Conservation (phyloP, 2,797 vertebrate species). For the Phoxinus dragarum region DNA sequence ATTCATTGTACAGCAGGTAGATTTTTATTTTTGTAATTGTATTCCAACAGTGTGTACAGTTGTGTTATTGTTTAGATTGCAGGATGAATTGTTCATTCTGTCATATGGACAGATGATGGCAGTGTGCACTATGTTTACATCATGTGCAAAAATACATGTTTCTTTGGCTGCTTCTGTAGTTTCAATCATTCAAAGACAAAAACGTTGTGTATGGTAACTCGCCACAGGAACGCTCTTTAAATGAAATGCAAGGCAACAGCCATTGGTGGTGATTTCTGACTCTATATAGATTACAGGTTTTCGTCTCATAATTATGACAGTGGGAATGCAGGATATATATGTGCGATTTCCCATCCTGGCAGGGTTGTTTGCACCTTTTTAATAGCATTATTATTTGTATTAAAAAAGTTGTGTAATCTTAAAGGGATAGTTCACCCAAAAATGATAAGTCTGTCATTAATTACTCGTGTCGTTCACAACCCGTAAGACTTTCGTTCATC, state of each 20-base stretch:
- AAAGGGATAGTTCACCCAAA: too few species aligned
- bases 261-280: background rate
- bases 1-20: slow-evolving; percentile 4
- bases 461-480: too few species aligned
- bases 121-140: slow-evolving; percentile 12
- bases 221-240: background rate
- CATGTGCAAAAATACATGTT: slow-evolving; percentile 8
- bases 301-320: background rate
- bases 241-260: background rate
- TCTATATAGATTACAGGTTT: background rate
- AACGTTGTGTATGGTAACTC: background rate
- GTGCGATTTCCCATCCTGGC: too few species aligned
- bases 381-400: too few species aligned
- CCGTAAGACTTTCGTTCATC: too few species aligned
- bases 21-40: slow-evolving; percentile 24
- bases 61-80: background rate
- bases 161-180: background rate
- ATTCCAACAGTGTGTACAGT: background rate
- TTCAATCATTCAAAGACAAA: background rate
- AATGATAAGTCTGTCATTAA: too few species aligned
- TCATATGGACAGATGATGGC: slow-evolving; percentile 3
- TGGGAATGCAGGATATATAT: too few species aligned
- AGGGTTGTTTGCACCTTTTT: too few species aligned
- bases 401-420: background rate
- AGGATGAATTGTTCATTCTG: background rate